phyloP scores from a whole-genome alignment of 2,113 vertebrate genomes.

The Pampusana beccarii region DNA sequence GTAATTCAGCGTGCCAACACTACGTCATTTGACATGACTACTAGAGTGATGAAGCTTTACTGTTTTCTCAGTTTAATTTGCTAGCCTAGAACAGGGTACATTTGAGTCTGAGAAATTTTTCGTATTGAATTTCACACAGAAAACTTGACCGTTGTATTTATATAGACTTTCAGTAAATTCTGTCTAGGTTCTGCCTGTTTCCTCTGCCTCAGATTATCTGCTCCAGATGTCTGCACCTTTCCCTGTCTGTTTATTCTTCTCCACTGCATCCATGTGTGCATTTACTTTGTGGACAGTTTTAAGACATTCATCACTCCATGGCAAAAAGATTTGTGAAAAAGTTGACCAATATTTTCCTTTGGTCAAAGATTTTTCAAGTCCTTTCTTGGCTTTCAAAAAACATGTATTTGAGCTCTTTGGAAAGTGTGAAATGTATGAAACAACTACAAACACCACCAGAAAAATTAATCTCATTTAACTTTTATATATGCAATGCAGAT shows the following conservation, averaged over 20 bases:
- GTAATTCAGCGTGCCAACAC: not conserved
- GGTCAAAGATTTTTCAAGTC: not conserved
- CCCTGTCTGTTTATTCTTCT: not conserved
- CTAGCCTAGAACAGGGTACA: not conserved
- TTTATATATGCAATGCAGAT: not conserved
- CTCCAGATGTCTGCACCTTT: not conserved
- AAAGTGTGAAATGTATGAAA: not conserved
- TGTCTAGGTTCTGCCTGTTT: not conserved
- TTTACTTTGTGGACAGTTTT: not conserved
- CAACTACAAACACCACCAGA: not conserved
- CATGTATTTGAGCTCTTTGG: not conserved
- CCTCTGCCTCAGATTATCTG: not conserved
- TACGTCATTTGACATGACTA: not conserved
- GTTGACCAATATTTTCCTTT: not conserved
- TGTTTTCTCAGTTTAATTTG: not conserved
- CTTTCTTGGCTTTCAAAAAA: not conserved
- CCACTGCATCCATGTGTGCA: not conserved
- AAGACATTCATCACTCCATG: not conserved
- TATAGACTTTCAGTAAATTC: not conserved
- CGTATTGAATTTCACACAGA: not conserved
- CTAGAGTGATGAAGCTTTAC: not conserved
- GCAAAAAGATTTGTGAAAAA: not conserved
- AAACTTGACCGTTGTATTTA: not conserved
- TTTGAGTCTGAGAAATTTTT: not conserved
- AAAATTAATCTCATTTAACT: not conserved